These are phyloP conservation scores for Spinibarbus caldwelli DNA, from an alignment of 2,797 vertebrate genomes.

Conservation along the genomic window DNA sequence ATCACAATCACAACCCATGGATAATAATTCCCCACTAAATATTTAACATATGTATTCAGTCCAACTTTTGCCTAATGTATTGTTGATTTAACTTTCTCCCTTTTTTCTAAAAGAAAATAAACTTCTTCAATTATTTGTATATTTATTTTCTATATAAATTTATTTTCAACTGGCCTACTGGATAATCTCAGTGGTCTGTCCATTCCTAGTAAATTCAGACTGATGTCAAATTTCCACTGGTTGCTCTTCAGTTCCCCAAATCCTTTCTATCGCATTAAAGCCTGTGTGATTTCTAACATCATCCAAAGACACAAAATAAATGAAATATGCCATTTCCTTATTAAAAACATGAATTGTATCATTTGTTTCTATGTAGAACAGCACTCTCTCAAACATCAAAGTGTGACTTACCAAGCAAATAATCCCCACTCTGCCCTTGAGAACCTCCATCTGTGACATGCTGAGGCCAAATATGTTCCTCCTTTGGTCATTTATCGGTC, in stretches of 20 bases:
- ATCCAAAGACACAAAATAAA: not conserved
- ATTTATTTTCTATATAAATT: not conserved
- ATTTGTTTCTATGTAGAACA: not conserved
- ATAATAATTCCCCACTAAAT: not conserved
- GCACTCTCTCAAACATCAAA: not conserved
- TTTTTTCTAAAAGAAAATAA: not conserved
- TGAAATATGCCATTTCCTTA: not conserved
- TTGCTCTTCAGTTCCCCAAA: conserved; percentile 2
- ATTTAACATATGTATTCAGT: not conserved
- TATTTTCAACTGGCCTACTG: not conserved
- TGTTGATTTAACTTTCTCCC: not conserved
- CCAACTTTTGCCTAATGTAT: not conserved
- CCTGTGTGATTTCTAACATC: not conserved
- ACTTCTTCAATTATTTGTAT: not conserved
- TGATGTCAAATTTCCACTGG: conserved; percentile 19
- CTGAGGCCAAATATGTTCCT: conserved; percentile 34
- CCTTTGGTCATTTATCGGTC: conserved; percentile 11
- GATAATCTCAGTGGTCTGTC: not conserved
- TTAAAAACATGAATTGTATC: no score
- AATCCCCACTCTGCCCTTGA: conserved; percentile 42
- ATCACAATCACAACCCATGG: not conserved
- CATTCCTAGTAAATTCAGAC: not conserved
- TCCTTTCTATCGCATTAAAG: not conserved
- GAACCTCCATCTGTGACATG: conserved; percentile 29
- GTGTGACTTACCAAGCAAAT: conserved; percentile 11